These are phyloP conservation scores for Balanococcus diminutus DNA, from an alignment of 2,888 invertebrate species.

Conservation along the genomic window DNA sequence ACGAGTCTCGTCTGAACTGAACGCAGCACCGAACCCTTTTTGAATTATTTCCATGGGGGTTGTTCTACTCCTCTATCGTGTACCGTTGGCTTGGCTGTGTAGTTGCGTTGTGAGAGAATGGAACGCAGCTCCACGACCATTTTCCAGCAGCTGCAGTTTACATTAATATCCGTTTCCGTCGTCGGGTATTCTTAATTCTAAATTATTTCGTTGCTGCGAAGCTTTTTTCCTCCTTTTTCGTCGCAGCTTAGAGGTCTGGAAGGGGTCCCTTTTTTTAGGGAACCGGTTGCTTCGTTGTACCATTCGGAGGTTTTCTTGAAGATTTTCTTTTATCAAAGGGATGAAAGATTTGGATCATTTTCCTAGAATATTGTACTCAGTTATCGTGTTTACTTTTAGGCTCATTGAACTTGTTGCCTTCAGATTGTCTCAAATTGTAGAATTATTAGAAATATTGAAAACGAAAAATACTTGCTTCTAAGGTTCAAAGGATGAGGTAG, in stretches of 20 bases:
- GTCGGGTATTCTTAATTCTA: constrained; percentile 20
- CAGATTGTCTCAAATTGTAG: no score
- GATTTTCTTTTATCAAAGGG: no score
- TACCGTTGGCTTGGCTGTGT: background rate
- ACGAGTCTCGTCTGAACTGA: constrained; percentile 27
- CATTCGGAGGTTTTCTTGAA: background rate
- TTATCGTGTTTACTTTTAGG: no score
- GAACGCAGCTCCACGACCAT: constrained; percentile 22
- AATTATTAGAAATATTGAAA: no score
- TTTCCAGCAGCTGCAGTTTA: constrained; percentile 55
- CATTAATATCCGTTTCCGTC: constrained; percentile 54
- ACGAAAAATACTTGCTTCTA: no score
- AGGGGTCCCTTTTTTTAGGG: background rate
- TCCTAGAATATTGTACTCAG: no score
- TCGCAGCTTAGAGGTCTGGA: background rate
- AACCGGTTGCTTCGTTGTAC: background rate
- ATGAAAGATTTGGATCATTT: no score
- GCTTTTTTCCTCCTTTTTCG: no score
- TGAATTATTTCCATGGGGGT: constrained; percentile 52
- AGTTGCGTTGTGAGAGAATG: background rate
- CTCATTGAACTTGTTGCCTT: no score
- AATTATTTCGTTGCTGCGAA: background rate
- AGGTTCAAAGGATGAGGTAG: no score
- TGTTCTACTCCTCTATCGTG: background rate
- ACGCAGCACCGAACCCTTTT: constrained; percentile 47